Evolutionary conservation across 2,113 vertebrate genomes (phyloP), one percentile per base, ranked within the genome.

Genomic region (Pimephales promelas): DNA sequence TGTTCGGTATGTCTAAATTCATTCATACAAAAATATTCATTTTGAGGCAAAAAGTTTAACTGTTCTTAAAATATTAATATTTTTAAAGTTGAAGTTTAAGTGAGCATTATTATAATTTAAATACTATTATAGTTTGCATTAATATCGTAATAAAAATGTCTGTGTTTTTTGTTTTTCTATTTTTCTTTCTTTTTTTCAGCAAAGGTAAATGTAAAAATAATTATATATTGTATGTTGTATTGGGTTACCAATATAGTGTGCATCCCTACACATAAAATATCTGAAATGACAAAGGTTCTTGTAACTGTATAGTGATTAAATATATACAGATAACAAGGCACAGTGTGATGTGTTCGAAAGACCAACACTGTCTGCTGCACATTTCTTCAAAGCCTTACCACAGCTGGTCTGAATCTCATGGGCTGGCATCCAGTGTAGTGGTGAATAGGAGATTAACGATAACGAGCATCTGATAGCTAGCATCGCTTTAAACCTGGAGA

Each of bases 381-480:
- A 47, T 74, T 57, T 81, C 43, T 74, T 81, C 85, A 87, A 72
- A 82, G 59, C 85, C 26, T 61, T 61, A 77, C 36, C 83, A 79
- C 80, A 87, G 80, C 83, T 49, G 66, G 24, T 26, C 10, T 83
- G 70, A 84, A 83, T 81, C 88, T 75, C 75, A 45, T 68, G 73
- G 86, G 79, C 74, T 77, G 87, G 86, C 77, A 88, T 74, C 82
- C 71, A 90, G 72, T 88, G 64, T 83, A 83, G 70, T 72, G 79
- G 68, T 82, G 79, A 85, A 78, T 13, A 36, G 40, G 61, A 75
- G 75, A 76, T 31, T 73, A 83, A 87, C 84, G 56, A 83, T 83
- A 79, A 87, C 82, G 81, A 87, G 84, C 77, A 88, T 86, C 72
- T 76, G 31, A 85, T 90, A 86, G 82, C 86, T 88, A 85, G 79